A percentile compares a stretch with the other conserved stretches of the same genome.
phyloP scores from a whole-genome alignment of 2,888 invertebrate species.

The Acrobasis repandana region DNA sequence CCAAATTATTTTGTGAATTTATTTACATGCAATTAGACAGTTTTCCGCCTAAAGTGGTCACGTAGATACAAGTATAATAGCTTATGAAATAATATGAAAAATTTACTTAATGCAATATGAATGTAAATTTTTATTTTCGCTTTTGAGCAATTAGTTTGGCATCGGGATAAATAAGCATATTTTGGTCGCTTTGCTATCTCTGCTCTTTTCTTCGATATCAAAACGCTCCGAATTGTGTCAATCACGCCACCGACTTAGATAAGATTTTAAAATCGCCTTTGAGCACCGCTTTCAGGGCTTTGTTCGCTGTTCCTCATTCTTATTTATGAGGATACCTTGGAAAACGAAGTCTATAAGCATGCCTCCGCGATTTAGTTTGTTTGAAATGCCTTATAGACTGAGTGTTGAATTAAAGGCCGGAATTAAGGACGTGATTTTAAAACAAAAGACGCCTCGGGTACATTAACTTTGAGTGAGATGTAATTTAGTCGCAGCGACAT shows the following conservation, averaged over 20 bases:
- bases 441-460: conserved; percentile 15
- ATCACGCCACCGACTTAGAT: conserved; percentile 54
- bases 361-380: conserved; percentile 39
- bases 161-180: too few relatives aligned
- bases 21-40: too few relatives aligned
- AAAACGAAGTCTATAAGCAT: conserved; percentile 35
- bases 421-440: conserved; percentile 19
- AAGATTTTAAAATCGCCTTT: conserved; percentile 61
- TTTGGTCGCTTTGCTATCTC: too few relatives aligned
- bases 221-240: conserved; percentile 53
- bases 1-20: too few relatives aligned
- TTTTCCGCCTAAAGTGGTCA: too few relatives aligned
- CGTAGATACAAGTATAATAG: too few relatives aligned
- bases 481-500: neutral
- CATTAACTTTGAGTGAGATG: conserved; percentile 17
- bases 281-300: conserved; percentile 44
- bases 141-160: too few relatives aligned
- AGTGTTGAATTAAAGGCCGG: conserved; percentile 1
- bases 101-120: too few relatives aligned
- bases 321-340: conserved; percentile 58
- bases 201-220: conserved; percentile 32
- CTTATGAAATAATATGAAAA: too few relatives aligned
- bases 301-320: conserved; percentile 50
- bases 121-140: too few relatives aligned
- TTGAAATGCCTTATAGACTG: conserved; percentile 27